Percentiles rank a stretch among this genome's conserved stretches.
Evolutionary conservation across 2,888 invertebrate genomes (phyloP).

Genomic region (Tyria jacobaeae): DNA sequence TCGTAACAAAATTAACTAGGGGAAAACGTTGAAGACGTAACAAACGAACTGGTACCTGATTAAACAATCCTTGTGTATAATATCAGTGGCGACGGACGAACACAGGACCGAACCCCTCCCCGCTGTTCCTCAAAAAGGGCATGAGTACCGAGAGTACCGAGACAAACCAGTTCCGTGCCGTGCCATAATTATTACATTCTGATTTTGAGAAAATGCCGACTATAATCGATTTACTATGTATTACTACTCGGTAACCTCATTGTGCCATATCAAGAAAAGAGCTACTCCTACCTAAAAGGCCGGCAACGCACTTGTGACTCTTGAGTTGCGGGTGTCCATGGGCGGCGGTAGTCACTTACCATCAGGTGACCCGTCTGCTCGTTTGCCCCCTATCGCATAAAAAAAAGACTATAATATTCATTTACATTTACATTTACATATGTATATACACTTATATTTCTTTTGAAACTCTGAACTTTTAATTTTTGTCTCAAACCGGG

Average conservation of each 20-base stretch:
- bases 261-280: neutral
- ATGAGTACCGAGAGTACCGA: neutral
- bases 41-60: slow-evolving; percentile 21
- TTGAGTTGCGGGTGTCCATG: no score
- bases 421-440: neutral
- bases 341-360: no score
- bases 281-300: no score
- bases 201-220: neutral
- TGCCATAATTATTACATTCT: neutral
- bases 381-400: no score
- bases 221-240: neutral
- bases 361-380: no score
- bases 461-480: neutral
- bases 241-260: neutral
- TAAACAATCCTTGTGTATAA: slow-evolving; percentile 28
- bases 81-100: slow-evolving; percentile 25
- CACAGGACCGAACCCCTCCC: neutral
- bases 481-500: neutral
- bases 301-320: no score
- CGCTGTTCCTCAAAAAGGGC: neutral
- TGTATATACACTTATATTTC: neutral
- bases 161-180: neutral
- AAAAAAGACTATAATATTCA: neutral
- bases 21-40: slow-evolving; percentile 26
- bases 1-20: slow-evolving; percentile 47